phyloP scores from a whole-genome alignment of 2,797 vertebrate species.

The Setipinna tenuifilis region DNA sequence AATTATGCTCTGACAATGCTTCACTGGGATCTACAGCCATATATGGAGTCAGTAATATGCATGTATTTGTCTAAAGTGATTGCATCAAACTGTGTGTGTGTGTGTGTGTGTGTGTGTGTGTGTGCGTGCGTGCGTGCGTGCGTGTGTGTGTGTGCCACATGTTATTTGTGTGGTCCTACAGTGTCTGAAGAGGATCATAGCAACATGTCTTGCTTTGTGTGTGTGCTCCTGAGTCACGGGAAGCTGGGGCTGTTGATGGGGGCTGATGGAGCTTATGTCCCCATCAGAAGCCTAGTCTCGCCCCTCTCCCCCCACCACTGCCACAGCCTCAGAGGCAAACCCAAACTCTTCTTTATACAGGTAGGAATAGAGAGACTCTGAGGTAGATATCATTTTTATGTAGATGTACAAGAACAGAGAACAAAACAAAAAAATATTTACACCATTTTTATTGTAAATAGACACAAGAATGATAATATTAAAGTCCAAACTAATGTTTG shows the following conservation, averaged over 20 bases:
- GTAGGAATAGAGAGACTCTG: neutral
- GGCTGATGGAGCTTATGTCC: neutral
- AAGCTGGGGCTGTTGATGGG: constrained; percentile 3
- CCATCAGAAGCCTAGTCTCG: neutral
- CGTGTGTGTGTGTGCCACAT: neutral
- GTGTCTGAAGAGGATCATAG: constrained; percentile 34
- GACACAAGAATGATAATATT: too few species aligned
- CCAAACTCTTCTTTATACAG: constrained; percentile 36
- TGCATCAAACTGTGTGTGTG: neutral
- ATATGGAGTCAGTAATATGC: neutral
- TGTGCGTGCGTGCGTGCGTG: neutral
- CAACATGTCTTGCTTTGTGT: constrained; percentile 33
- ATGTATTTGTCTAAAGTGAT: neutral
- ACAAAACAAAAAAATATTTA: too few species aligned
- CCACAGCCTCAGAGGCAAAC: constrained; percentile 25
- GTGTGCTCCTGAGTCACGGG: constrained; percentile 31
- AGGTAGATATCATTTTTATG: neutral
- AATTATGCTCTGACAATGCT: too few species aligned
- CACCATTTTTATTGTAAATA: too few species aligned
- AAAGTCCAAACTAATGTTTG: too few species aligned
- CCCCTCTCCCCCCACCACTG: neutral
- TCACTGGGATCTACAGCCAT: neutral
- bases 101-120: neutral
- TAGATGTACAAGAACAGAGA: too few species aligned
- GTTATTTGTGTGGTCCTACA: neutral